Percentiles rank a stretch among this genome's conserved stretches.
phyloP scores from a whole-genome alignment of 2,888 invertebrate genomes.

The Ornithoptera alexandrae region DNA sequence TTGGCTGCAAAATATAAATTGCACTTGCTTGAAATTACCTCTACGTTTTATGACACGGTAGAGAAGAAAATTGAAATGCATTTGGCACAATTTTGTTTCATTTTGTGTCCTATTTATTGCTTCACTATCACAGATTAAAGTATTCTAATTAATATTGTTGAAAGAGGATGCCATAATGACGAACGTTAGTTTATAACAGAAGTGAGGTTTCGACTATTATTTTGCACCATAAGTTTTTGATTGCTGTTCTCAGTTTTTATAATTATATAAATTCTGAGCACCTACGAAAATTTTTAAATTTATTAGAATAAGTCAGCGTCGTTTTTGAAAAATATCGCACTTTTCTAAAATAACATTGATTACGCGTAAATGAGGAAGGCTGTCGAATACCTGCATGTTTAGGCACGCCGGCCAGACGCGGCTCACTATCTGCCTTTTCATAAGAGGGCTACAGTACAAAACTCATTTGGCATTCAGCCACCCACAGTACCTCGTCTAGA shows the following conservation, averaged over 20 bases:
- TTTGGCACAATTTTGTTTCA: slow-evolving; percentile 39
- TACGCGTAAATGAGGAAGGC: slow-evolving; percentile 36
- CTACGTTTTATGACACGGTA: slow-evolving; percentile 63
- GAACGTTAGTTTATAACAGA: too few species aligned
- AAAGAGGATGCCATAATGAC: too few species aligned
- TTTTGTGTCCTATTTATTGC: slow-evolving; percentile 16
- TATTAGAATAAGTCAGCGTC: slow-evolving; percentile 20
- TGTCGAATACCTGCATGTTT: slow-evolving; percentile 43
- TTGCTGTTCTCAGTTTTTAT: too few species aligned
- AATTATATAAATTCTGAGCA: too few species aligned
- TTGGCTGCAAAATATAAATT: slow-evolving; percentile 65
- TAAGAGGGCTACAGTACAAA: slow-evolving; percentile 71
- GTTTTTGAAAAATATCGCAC: slow-evolving; percentile 32
- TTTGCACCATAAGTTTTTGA: too few species aligned
- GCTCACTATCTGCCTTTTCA: slow-evolving; percentile 57
- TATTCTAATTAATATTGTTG: too few species aligned
- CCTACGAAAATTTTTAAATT: slow-evolving; percentile 32
- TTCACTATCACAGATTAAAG: background rate
- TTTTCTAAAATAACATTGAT: slow-evolving; percentile 32
- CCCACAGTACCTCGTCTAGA: slow-evolving; percentile 67
- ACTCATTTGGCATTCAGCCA: slow-evolving; percentile 79
- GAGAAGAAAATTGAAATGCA: slow-evolving; percentile 52
- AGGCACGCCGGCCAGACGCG: slow-evolving; percentile 52
- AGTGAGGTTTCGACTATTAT: too few species aligned
- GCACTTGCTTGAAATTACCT: slow-evolving; percentile 63